Evolutionary conservation across 2,797 vertebrate genomes (phyloP).

Genomic region (Chromobotia macracanthus): DNA sequence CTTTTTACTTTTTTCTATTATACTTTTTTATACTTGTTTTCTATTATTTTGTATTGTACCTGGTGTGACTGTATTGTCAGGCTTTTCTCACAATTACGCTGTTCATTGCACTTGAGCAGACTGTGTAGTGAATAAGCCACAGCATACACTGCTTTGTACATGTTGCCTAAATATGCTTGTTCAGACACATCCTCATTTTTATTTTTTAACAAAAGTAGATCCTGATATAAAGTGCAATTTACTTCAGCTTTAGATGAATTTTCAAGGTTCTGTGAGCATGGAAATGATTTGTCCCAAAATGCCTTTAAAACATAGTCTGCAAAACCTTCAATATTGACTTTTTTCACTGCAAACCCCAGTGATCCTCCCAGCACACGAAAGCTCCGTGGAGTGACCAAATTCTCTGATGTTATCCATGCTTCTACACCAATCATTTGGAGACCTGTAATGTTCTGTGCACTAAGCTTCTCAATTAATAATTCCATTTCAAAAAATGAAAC

Average conservation of each 20-base stretch:
- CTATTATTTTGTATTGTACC: no score
- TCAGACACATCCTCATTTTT: constrained; percentile 69
- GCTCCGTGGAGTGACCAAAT: constrained; percentile 72
- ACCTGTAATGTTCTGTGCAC: constrained; percentile 70
- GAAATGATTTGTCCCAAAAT: constrained; percentile 71
- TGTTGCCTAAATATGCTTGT: constrained; percentile 71
- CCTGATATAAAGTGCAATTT: constrained; percentile 62
- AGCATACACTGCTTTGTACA: constrained; percentile 77
- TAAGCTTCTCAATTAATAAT: constrained; percentile 70
- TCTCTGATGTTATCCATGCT: constrained; percentile 76
- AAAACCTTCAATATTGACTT: constrained; percentile 69
- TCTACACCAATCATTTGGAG: constrained; percentile 77
- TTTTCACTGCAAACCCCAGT: constrained; percentile 74
- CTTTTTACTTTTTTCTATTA: neutral
- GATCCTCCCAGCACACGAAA: constrained; percentile 71
- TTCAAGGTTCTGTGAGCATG: constrained; percentile 53
- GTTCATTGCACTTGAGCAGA: constrained; percentile 65
- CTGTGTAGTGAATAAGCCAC: constrained; percentile 73
- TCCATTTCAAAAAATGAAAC: constrained; percentile 75
- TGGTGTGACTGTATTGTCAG: constrained; percentile 63
- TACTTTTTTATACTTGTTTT: no score
- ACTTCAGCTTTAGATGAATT: constrained; percentile 4
- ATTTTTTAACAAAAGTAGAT: constrained; percentile 62
- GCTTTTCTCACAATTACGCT: constrained; percentile 63
- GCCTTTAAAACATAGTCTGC: constrained; percentile 66